A percentile compares a stretch with the other conserved stretches of the same genome.
These are phyloP conservation scores for Dipodomys spectabilis DNA, from an alignment of 2,113 vertebrate species.

Conservation along the genomic window DNA sequence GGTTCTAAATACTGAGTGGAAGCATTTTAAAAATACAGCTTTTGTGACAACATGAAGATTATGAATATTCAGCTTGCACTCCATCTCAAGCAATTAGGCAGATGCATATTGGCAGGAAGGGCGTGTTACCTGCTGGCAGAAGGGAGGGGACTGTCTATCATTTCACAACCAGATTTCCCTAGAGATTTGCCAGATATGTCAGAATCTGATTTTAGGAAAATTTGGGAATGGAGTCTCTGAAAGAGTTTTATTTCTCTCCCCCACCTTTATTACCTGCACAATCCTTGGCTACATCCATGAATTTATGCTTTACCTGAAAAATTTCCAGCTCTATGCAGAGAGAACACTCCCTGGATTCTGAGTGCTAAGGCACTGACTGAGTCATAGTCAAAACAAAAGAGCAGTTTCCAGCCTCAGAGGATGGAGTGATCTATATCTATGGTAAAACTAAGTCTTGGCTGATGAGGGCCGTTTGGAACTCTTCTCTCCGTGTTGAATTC, in stretches of 20 bases:
- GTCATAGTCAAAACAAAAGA: neutral
- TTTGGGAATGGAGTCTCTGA: neutral
- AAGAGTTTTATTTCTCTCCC: neutral
- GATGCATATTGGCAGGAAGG: constrained; percentile 43
- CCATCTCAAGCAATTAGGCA: constrained; percentile 55
- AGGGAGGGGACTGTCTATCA: neutral
- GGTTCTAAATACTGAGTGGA: constrained; percentile 50
- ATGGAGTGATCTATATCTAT: neutral
- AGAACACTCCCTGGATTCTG: neutral
- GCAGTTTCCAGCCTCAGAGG: neutral
- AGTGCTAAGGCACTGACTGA: neutral
- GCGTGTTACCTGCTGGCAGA: neutral
- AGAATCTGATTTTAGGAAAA: constrained; percentile 11
- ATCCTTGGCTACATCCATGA: neutral
- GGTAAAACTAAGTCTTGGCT: neutral
- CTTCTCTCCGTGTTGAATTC: constrained; percentile 34
- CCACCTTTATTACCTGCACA: neutral
- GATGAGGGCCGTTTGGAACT: neutral
- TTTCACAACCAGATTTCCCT: constrained; percentile 43
- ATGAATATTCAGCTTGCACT: constrained; percentile 57
- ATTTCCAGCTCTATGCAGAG: neutral
- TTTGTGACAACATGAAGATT: constrained; percentile 59
- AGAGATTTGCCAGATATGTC: constrained; percentile 29
- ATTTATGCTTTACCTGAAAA: neutral
- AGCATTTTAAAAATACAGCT: constrained; percentile 59